phyloP scores from a whole-genome alignment of 2,888 invertebrate genomes.

The Escarpia spicata region DNA sequence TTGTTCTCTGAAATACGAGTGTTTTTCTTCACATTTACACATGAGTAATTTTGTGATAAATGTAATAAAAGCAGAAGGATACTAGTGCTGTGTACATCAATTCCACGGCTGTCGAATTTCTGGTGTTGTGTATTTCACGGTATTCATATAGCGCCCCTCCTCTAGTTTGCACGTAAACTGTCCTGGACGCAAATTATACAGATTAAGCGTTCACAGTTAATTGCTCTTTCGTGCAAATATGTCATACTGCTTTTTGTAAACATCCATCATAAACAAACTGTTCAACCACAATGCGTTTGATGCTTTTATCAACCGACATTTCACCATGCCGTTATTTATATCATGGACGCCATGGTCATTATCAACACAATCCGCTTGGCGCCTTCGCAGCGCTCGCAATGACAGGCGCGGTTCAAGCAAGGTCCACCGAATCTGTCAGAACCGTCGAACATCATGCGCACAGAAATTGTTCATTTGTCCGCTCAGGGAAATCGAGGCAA shows the following conservation, averaged over 20 bases:
- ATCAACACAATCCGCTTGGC: neutral
- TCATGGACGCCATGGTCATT: neutral
- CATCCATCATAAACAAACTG: neutral
- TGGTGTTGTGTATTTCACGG: too few species aligned
- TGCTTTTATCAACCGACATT: neutral
- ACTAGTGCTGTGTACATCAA: too few species aligned
- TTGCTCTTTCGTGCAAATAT: neutral
- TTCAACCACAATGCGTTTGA: neutral
- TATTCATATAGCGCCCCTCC: too few species aligned
- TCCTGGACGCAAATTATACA: neutral
- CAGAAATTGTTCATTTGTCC: slow-evolving; percentile 10
- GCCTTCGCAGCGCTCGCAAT: neutral
- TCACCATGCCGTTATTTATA: neutral
- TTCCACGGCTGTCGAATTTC: too few species aligned
- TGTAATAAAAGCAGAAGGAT: too few species aligned
- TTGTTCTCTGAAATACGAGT: too few species aligned
- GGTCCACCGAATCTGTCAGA: neutral
- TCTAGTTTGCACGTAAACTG: too few species aligned
- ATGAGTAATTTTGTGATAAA: too few species aligned
- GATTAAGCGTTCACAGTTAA: neutral
- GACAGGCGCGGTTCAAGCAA: neutral
- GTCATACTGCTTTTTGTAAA: neutral
- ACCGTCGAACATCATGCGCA: neutral
- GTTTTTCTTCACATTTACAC: too few species aligned
- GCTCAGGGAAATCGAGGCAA: neutral